Conservation (phyloP, 2,888 invertebrate genomes). For the Drosophila acutilabella region DNA sequence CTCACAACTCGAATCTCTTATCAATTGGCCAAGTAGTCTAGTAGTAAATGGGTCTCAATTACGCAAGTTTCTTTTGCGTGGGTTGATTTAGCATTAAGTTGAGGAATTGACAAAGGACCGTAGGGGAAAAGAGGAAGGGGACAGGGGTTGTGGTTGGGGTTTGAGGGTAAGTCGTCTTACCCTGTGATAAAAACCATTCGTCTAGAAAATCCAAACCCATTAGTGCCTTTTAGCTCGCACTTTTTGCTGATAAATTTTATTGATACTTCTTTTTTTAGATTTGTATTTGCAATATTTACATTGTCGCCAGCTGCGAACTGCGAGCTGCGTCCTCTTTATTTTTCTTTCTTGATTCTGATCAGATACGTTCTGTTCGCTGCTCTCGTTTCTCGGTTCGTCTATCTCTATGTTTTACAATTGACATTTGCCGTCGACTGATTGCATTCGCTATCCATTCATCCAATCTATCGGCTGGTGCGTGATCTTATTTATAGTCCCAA, state of each 20-base stretch:
- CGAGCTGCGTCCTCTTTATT: slow-evolving; percentile 21
- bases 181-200: slow-evolving; percentile 85
- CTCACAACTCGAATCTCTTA: slow-evolving; percentile 11
- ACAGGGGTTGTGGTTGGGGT: not conserved
- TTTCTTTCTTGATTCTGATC: slow-evolving; percentile 13
- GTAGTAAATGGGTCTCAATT: slow-evolving; percentile 59
- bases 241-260: slow-evolving; percentile 49
- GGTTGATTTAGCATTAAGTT: slow-evolving; percentile 1
- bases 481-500: slow-evolving; percentile 52
- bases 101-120: slow-evolving; percentile 4
- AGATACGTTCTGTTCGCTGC: slow-evolving; percentile 8
- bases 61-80: slow-evolving; percentile 63
- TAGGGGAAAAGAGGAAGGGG: slow-evolving; percentile 7
- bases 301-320: slow-evolving; percentile 48
- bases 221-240: slow-evolving; percentile 48
- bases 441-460: slow-evolving; percentile 26
- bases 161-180: slow-evolving; percentile 67
- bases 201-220: slow-evolving; percentile 84
- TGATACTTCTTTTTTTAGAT: slow-evolving; percentile 42
- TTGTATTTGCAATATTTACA: slow-evolving; percentile 55
- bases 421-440: slow-evolving; percentile 60
- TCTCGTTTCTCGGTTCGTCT: slow-evolving; percentile 19
- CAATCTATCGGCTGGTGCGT: slow-evolving; percentile 65
- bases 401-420: slow-evolving; percentile 42
- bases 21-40: slow-evolving; percentile 24